Conservation (phyloP, 2,113 vertebrate genomes). For the Stigmatopora argus region DNA sequence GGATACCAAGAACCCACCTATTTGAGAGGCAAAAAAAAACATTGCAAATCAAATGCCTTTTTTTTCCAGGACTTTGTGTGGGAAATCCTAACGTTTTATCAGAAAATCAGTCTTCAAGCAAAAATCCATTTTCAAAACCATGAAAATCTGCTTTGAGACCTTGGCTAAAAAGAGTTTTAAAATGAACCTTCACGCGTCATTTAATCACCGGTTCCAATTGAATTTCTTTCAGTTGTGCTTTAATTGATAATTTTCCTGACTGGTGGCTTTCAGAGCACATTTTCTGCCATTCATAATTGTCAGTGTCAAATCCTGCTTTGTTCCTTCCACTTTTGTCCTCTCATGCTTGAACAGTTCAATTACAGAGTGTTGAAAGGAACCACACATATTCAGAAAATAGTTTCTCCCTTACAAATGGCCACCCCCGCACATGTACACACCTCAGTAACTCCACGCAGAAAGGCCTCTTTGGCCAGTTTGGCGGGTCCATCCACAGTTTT, state of each 20-base stretch:
- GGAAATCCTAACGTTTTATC: background rate
- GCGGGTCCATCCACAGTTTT: slow-evolving; percentile 95
- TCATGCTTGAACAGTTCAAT: slow-evolving; percentile 58
- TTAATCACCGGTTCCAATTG: background rate
- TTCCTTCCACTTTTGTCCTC: slow-evolving; percentile 44
- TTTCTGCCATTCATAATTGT: slow-evolving; percentile 40
- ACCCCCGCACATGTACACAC: slow-evolving; percentile 61
- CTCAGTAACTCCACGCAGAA: slow-evolving; percentile 87
- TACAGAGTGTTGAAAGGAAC: slow-evolving; percentile 44
- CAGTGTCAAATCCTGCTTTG: slow-evolving; percentile 47
- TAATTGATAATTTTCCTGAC: slow-evolving; percentile 19
- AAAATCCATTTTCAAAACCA: background rate
- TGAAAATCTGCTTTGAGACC: background rate
- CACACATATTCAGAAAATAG: slow-evolving; percentile 45
- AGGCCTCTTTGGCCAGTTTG: slow-evolving; percentile 91
- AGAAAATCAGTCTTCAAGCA: background rate
- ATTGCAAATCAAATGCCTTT: slow-evolving; percentile 22
- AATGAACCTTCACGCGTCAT: background rate
- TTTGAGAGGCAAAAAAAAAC: background rate
- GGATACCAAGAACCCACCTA: slow-evolving; percentile 9
- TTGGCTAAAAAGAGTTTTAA: background rate
- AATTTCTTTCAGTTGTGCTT: background rate
- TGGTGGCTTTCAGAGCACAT: slow-evolving; percentile 42
- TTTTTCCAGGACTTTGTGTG: background rate
- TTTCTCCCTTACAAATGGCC: slow-evolving; percentile 24